Evolutionary conservation across 2,113 vertebrate species (phyloP), one percentile per base, ranked within the genome.

Genomic region (Chamaea fasciata): DNA sequence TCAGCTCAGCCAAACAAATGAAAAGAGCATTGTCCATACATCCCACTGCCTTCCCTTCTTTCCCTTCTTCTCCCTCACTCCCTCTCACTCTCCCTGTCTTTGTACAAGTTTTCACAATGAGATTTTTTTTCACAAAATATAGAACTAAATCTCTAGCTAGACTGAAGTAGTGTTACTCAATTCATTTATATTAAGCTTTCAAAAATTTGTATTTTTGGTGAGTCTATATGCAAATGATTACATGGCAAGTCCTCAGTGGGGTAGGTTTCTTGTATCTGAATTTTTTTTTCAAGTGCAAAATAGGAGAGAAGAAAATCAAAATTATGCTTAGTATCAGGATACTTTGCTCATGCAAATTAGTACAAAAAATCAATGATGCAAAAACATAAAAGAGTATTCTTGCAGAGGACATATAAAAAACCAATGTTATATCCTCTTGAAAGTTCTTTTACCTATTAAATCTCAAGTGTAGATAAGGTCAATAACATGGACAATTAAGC

Each of bases 161-260:
- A 49, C 69, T 81, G 65, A 84, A 84, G 55, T 65, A 41, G 49
- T 62, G 33, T 92, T 90, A 83, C 64, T 74, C 63, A 46, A 35
- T 91, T 95, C 82, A 85, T 91, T 94, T 92, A 50, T 49, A 92
- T 91, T 87, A 41, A 55, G 59, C 42, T 92, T 91, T 62, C 86
- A 89, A 79, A 94, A 65, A 44, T 31, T 42, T 44, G 18, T 74
- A 24, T 28, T 83, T 96, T 89, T 93, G 31, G 62, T 71, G 65
- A 86, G 56, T 9, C 84, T 92, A 62, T 37, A 62, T 46, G 52
- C 44, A 81, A 92, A 87, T 53, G 20, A 56, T 67, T 50, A n/a
- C n/a, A 33, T 63, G 68, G 23, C 42, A 85, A 76, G 84, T 59
- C 79, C 68, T 90, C 39, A 80, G 16, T 27, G 35, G 55, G 20